Conservation (phyloP, 2,113 vertebrate genomes). For the Gallinago undulata region DNA sequence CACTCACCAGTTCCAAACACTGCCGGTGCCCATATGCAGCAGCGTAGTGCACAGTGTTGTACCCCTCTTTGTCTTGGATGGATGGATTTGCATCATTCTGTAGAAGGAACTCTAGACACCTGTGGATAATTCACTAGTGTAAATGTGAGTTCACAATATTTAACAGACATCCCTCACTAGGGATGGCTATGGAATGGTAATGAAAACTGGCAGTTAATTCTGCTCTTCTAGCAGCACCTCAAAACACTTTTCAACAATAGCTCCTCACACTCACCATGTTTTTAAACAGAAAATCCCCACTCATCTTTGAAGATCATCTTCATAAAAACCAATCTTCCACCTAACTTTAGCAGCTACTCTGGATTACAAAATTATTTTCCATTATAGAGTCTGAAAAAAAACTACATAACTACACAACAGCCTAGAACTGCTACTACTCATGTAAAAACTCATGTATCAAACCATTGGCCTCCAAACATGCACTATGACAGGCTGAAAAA, state of each 20-base stretch:
- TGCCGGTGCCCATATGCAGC: constrained; percentile 95
- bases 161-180: not conserved
- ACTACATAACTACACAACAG: not conserved
- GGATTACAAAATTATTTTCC: not conserved
- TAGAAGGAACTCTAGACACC: constrained; percentile 94
- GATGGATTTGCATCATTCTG: constrained; percentile 88
- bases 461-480: not conserved
- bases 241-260: not conserved
- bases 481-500: not conserved
- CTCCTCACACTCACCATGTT: not conserved
- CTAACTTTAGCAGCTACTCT: not conserved
- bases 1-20: constrained; percentile 91
- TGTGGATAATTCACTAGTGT: constrained; percentile 57
- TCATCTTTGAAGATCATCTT: not conserved
- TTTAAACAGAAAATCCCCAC: not conserved
- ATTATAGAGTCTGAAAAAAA: not conserved
- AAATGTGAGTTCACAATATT: not conserved
- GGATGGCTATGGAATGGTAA: not conserved
- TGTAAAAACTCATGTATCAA: not conserved
- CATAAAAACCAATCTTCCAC: not conserved
- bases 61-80: constrained; percentile 92
- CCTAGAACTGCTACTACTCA: not conserved
- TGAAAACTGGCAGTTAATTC: not conserved
- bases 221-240: not conserved
- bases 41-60: constrained; percentile 93